phyloP scores from a whole-genome alignment of 2,113 vertebrate species.

The Helogale parvula region DNA sequence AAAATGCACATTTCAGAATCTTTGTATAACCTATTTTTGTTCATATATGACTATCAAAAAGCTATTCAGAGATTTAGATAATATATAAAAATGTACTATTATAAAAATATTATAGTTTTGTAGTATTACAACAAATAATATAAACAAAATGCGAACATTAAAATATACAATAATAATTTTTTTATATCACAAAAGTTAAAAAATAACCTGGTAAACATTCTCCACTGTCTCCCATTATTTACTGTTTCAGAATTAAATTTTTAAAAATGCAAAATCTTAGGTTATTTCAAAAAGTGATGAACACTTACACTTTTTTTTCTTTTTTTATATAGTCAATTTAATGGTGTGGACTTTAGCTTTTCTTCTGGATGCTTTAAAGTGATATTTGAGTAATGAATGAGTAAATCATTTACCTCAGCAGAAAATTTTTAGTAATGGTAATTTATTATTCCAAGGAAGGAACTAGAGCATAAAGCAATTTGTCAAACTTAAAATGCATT shows the following conservation, averaged over 20 bases:
- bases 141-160: background rate
- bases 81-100: background rate
- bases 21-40: background rate
- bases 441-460: slow-evolving; percentile 77
- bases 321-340: background rate
- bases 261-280: background rate
- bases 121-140: background rate
- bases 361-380: slow-evolving; percentile 56
- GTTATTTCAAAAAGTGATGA: slow-evolving; percentile 55
- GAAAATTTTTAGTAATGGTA: slow-evolving; percentile 66
- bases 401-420: slow-evolving; percentile 75
- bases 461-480: slow-evolving; percentile 71
- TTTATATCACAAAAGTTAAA: slow-evolving; percentile 11
- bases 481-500: slow-evolving; percentile 75
- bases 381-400: slow-evolving; percentile 64
- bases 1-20: background rate
- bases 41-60: slow-evolving; percentile 21
- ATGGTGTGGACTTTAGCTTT: slow-evolving; percentile 9
- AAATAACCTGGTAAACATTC: slow-evolving; percentile 22
- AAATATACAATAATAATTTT: background rate
- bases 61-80: background rate
- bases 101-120: background rate
- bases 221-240: background rate
- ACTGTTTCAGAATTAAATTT: slow-evolving; percentile 4
- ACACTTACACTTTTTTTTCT: background rate